Percentiles rank a stretch among this genome's conserved stretches.
phyloP scores from a whole-genome alignment of 2,888 invertebrate species.

The Morpho helenor region DNA sequence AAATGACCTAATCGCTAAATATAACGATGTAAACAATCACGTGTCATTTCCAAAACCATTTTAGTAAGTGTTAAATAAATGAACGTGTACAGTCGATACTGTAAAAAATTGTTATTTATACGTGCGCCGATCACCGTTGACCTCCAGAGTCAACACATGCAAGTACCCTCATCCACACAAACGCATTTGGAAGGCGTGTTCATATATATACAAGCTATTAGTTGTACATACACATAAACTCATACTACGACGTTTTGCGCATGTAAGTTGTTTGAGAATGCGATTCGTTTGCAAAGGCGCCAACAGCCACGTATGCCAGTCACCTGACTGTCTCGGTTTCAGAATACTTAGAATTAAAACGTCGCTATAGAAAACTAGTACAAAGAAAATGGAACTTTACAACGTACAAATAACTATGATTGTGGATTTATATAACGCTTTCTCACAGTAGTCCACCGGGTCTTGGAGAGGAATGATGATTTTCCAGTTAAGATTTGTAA shows the following conservation, averaged over 20 bases:
- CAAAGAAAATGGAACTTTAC: conserved; percentile 32
- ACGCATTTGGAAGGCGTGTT: conserved; percentile 57
- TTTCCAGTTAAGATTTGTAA: conserved; percentile 43
- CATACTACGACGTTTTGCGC: conserved; percentile 41
- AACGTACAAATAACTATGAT: background rate
- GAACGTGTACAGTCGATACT: conserved; percentile 36
- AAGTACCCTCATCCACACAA: conserved; percentile 42
- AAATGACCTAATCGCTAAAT: conserved; percentile 44
- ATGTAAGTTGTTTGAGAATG: conserved; percentile 47
- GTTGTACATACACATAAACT: conserved; percentile 42
- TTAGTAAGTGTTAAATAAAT: conserved; percentile 44
- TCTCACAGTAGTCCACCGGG: conserved; percentile 1
- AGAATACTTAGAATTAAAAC: conserved; percentile 9
- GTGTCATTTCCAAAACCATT: conserved; percentile 29
- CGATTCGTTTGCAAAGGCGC: conserved; percentile 62
- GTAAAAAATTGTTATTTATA: conserved; percentile 40
- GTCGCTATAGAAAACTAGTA: conserved; percentile 10
- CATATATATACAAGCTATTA: conserved; percentile 48
- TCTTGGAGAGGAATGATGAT: conserved; percentile 40
- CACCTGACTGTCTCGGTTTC: conserved; percentile 54
- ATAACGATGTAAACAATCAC: conserved; percentile 37
- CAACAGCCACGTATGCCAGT: conserved; percentile 55
- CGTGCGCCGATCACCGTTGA: conserved; percentile 54
- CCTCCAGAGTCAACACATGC: conserved; percentile 58
- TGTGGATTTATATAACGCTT: conserved; percentile 3